Conservation (phyloP, 2,113 vertebrate species). For the Perognathus longimembris region DNA sequence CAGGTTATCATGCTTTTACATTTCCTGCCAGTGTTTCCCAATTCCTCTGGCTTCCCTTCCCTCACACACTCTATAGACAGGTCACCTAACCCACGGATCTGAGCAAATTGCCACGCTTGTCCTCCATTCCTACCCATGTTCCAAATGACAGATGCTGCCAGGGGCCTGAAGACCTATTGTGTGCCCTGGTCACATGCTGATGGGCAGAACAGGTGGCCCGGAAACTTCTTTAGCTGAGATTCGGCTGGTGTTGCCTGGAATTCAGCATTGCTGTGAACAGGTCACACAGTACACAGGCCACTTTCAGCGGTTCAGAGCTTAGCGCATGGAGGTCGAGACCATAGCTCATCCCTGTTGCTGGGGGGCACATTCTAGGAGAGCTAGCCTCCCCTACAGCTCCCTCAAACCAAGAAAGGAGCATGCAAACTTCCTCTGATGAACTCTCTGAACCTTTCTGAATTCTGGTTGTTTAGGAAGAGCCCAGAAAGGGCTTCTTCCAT, state of each 20-base stretch:
- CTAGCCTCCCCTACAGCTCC: neutral
- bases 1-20: conserved; percentile 37
- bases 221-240: conserved; percentile 25
- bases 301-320: neutral
- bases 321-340: neutral
- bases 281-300: neutral
- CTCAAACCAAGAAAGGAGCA: neutral
- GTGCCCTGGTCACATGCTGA: neutral
- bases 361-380: neutral
- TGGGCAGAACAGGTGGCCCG: conserved; percentile 7
- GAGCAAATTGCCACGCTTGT: too few species aligned
- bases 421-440: neutral
- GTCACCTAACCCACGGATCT: conserved; percentile 11
- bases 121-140: neutral
- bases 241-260: too few species aligned
- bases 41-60: conserved; percentile 16
- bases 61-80: conserved; percentile 3
- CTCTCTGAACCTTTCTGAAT: neutral
- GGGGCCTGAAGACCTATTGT: neutral
- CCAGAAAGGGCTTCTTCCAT: neutral
- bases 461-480: neutral
- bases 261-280: neutral
- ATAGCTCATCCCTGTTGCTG: neutral
- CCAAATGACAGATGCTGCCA: neutral
- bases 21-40: conserved; percentile 57